Evolutionary conservation across 2,888 invertebrate genomes (phyloP), one percentile per base, ranked within the genome.

Genomic region (Caprella mutica): DNA sequence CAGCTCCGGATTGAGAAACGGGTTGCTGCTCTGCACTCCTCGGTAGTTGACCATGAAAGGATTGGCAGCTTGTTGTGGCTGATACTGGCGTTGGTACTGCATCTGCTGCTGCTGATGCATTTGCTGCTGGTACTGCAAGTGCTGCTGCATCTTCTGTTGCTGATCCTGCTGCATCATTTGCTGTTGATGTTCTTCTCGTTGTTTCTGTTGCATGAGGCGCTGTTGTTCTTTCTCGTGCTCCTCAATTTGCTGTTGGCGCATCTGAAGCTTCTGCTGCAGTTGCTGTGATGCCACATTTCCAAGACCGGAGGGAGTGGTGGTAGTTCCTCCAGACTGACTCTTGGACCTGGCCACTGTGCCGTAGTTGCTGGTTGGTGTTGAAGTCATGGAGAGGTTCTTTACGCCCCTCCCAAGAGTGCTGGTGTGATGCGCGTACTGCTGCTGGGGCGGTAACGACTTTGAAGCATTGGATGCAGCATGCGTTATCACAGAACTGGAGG

Each of bases 81-180:
- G 51, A 9, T 29, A 50, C 29, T 83, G 83, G 68, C 82, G 83
- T 2, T 65, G 63, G 30, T 58, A 69, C 19, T 50, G 55, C 65
- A 67, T 50, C 33, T 51, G 38, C 66, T 71, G 5, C 30, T 83
- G 83, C 68, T 82, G 83, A 2, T 66, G 64, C 38, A 58, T 69
- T 19, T 33, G 46, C 64, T 67, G 40, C 42, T 42, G 26, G 19
- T 54, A 30, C 42, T 53, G 53, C 29, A 64, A 59, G 21, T 63
- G 65, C n/a, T 61, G 62, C 14, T 66, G 60, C 29, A 72, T 70
- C 63, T 75, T 74, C 68, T 78, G 78, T 0, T 77, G 76, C 42
- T 78, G 68, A 46, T 78, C 75, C 65, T 78, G 77, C 50, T 73
- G 73, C 55, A 70, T 55, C 9, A 58, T 14, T 44, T 44, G 44